Conservation (phyloP, 2,797 vertebrate species). For the Dicrostonyx torquatus region DNA sequence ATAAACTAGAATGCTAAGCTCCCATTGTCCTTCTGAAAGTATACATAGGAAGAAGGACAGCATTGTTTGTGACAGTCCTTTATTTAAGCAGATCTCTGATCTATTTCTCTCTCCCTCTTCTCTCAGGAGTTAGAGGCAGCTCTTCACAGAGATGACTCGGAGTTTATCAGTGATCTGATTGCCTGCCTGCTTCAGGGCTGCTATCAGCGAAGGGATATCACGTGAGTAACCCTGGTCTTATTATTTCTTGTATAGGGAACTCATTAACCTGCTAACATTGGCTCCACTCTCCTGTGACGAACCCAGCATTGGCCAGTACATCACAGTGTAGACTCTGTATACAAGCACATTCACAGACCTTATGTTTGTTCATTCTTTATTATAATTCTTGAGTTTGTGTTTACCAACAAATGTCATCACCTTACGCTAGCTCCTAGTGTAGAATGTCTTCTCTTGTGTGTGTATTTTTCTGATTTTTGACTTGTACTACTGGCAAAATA, state of each 20-base stretch:
- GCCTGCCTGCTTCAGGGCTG: slow-evolving; percentile 97
- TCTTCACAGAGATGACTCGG: slow-evolving; percentile 93
- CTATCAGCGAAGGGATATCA: slow-evolving; percentile 98
- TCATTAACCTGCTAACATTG: slow-evolving; percentile 43
- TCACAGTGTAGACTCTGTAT: slow-evolving; percentile 46
- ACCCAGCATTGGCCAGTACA: slow-evolving; percentile 44
- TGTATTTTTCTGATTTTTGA: slow-evolving; percentile 28
- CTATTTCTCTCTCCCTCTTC: background rate
- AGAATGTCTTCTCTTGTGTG: background rate
- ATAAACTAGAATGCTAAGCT: background rate
- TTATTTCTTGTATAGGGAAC: slow-evolving; percentile 64
- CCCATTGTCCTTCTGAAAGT: background rate
- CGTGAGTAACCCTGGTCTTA: slow-evolving; percentile 89
- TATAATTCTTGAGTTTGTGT: background rate
- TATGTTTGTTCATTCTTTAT: background rate
- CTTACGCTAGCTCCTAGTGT: background rate
- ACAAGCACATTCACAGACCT: slow-evolving; percentile 16
- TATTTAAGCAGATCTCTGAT: slow-evolving; percentile 68
- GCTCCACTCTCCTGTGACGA: slow-evolving; percentile 66
- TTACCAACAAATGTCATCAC: background rate
- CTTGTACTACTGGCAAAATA: background rate
- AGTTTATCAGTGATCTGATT: slow-evolving; percentile 96
- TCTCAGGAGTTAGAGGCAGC: slow-evolving; percentile 96
- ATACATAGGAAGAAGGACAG: background rate
- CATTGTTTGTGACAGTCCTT: background rate